Percentiles rank a stretch among this genome's conserved stretches.
phyloP scores from a whole-genome alignment of 1,140 invertebrate species.

The Calycopis cecrops region DNA sequence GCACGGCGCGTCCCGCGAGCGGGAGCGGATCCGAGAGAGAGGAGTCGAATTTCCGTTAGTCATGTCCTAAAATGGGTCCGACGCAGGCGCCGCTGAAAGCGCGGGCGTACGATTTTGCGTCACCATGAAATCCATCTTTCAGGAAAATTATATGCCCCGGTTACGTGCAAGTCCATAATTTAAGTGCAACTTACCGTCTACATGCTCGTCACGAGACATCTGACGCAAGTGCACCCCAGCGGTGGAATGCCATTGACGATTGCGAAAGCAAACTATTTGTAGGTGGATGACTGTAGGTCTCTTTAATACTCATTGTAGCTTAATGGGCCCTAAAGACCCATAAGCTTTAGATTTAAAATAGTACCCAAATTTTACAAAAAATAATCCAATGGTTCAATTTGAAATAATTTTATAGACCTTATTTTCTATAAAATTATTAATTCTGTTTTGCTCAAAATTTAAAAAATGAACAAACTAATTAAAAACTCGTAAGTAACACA shows the following conservation, averaged over 20 bases:
- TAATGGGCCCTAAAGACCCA: too few relatives aligned
- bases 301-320: too few relatives aligned
- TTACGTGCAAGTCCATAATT: constrained; percentile 44
- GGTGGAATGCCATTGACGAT: constrained; percentile 61
- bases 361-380: too few relatives aligned
- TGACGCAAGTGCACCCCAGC: constrained; percentile 62
- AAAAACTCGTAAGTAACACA: too few relatives aligned
- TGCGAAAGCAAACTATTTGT: constrained; percentile 39
- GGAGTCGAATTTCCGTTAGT: constrained; percentile 79
- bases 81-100: constrained; percentile 70
- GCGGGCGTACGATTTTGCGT: constrained; percentile 69
- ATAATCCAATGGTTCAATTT: too few relatives aligned
- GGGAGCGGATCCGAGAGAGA: constrained; percentile 66
- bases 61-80: constrained; percentile 81
- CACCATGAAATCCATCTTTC: constrained; percentile 68
- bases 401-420: too few relatives aligned
- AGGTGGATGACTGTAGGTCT: constrained; percentile 8
- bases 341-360: too few relatives aligned
- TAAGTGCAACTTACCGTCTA: constrained; percentile 34
- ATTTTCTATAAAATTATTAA: too few relatives aligned
- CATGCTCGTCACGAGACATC: constrained; percentile 45
- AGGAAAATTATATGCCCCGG: constrained; percentile 50
- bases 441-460: too few relatives aligned
- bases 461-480: too few relatives aligned
- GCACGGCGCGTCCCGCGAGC: constrained; percentile 56